These are phyloP conservation scores for Cynaeus angustus DNA, from an alignment of 2,888 invertebrate genomes.

Conservation along the genomic window DNA sequence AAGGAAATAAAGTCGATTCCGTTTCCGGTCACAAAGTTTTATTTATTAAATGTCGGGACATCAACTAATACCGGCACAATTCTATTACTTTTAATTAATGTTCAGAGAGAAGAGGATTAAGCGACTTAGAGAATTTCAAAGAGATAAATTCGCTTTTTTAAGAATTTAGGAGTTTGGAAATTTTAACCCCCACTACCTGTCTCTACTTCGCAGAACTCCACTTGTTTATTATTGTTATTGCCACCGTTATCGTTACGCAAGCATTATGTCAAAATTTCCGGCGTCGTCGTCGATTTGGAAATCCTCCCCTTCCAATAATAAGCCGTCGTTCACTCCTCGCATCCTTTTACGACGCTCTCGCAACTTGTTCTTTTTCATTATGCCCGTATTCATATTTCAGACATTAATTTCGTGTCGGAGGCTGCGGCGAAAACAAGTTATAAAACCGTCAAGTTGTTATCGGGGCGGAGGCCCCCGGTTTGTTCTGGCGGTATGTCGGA, in stretches of 20 bases:
- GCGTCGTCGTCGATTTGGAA: constrained; percentile 4
- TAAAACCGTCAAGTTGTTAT: constrained; percentile 55
- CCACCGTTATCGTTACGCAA: background rate
- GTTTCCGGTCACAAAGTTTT: constrained; percentile 60
- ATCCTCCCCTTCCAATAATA: constrained; percentile 7
- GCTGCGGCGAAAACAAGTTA: constrained; percentile 44
- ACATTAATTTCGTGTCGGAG: constrained; percentile 46
- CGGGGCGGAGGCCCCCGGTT: constrained; percentile 46
- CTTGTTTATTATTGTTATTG: constrained; percentile 5
- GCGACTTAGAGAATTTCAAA: background rate
- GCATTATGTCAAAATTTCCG: background rate
- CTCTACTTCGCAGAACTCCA: background rate
- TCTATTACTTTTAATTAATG: constrained; percentile 13
- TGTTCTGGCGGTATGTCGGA: constrained; percentile 61
- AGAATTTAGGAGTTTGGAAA: too few relatives aligned
- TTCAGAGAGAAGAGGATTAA: constrained; percentile 1
- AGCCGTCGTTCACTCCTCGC: constrained; percentile 1
- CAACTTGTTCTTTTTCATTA: constrained; percentile 41
- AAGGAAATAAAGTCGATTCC: constrained; percentile 53
- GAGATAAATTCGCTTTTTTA: too few relatives aligned
- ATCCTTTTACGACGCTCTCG: constrained; percentile 7
- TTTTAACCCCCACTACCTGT: too few relatives aligned
- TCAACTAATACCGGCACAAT: constrained; percentile 30
- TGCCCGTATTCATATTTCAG: constrained; percentile 44
- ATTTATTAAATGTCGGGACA: constrained; percentile 58